Evolutionary conservation across 2,888 invertebrate genomes (phyloP).

Genomic region (Tetheella fluctuosa): DNA sequence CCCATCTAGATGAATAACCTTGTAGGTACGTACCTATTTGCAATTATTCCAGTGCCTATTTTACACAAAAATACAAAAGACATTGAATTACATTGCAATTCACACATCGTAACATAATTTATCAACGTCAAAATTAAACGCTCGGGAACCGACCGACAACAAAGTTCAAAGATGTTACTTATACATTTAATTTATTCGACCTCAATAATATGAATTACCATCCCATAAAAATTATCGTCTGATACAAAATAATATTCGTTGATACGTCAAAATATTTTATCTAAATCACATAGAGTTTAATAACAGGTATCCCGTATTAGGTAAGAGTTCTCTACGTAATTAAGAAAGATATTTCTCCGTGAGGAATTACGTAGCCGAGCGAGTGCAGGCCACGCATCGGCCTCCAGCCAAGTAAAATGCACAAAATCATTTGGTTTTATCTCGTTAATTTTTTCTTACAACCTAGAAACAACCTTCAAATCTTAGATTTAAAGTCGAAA

Average conservation of each 20-base stretch:
- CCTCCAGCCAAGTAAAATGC: slow-evolving; percentile 70
- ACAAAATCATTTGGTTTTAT: slow-evolving; percentile 81
- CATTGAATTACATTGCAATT: slow-evolving; percentile 6
- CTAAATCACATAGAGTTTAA: slow-evolving; percentile 3
- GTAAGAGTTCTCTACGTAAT: slow-evolving; percentile 9
- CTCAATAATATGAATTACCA: neutral
- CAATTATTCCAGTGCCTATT: too few species aligned
- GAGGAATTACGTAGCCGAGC: slow-evolving; percentile 6
- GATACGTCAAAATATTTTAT: slow-evolving; percentile 9
- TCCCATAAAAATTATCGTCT: neutral
- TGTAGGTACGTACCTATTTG: too few species aligned
- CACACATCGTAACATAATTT: slow-evolving; percentile 8
- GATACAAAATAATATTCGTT: slow-evolving; percentile 6
- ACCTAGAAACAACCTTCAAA: slow-evolving; percentile 40
- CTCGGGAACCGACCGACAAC: neutral
- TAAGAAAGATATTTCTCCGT: slow-evolving; percentile 5
- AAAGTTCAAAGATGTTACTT: neutral
- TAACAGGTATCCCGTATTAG: slow-evolving; percentile 7
- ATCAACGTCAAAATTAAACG: slow-evolving; percentile 11
- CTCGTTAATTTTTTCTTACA: slow-evolving; percentile 53
- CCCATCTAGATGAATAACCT: too few species aligned
- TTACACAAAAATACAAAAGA: neutral
- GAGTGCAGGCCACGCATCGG: slow-evolving; percentile 37
- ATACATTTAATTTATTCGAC: neutral
- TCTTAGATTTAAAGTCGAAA: slow-evolving; percentile 38